Conservation (phyloP, 1,140 invertebrate species). For the Lordiphosa mommai region DNA sequence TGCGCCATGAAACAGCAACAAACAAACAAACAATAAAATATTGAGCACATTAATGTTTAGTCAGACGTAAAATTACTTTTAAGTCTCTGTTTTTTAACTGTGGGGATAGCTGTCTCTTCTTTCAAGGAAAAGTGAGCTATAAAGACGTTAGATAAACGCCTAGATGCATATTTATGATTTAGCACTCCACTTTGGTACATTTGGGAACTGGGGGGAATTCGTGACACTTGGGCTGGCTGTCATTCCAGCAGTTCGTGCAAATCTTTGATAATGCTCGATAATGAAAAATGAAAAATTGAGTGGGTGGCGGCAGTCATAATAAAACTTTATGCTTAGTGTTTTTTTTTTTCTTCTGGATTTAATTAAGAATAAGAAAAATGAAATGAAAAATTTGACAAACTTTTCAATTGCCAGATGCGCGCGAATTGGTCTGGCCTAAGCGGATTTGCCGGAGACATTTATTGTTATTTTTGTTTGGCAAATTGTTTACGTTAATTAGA, state of each 20-base stretch:
- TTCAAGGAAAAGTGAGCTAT: constrained; percentile 30
- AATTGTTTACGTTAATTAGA: constrained; percentile 73
- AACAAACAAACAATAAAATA: constrained; percentile 79
- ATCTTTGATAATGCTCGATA: constrained; percentile 64
- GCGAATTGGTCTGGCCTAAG: constrained; percentile 46
- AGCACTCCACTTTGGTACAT: constrained; percentile 36
- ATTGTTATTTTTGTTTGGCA: constrained; percentile 61
- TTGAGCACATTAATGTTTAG: constrained; percentile 80
- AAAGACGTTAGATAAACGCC: constrained; percentile 73
- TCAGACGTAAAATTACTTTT: constrained; percentile 80
- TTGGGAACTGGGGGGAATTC: constrained; percentile 11
- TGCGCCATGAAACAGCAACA: constrained; percentile 50
- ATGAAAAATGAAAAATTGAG: constrained; percentile 60
- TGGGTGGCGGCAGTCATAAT: constrained; percentile 40
- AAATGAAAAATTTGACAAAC: constrained; percentile 55
- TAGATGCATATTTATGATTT: constrained; percentile 77
- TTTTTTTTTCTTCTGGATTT: constrained; percentile 46
- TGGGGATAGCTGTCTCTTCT: constrained; percentile 32
- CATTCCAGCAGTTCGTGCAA: constrained; percentile 26
- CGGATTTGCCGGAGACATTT: constrained; percentile 67
- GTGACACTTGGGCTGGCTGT: constrained; percentile 35
- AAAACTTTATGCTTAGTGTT: constrained; percentile 70
- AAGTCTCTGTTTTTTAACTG: constrained; percentile 48
- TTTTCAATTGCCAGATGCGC: constrained; percentile 75
- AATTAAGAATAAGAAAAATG: constrained; percentile 74